Conservation (phyloP, 2,113 vertebrate species). For the Hylia prasina region DNA sequence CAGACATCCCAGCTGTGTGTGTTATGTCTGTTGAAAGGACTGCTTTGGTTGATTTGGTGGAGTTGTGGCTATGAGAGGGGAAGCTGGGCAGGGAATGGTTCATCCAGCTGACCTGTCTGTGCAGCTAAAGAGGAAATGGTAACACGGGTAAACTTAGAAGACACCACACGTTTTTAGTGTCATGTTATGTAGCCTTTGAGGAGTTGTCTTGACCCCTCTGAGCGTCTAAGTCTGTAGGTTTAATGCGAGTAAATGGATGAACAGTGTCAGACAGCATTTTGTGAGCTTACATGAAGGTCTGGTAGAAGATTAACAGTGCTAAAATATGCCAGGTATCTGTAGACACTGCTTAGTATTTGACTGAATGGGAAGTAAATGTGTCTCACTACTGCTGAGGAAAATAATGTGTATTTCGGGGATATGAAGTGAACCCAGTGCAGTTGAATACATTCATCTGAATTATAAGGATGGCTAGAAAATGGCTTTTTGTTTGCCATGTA, state of each 20-base stretch:
- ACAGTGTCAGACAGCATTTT: background rate
- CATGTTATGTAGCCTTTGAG: rapidly evolving
- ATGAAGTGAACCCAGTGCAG: background rate
- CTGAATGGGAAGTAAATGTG: background rate
- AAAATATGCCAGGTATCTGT: background rate
- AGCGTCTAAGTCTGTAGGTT: background rate
- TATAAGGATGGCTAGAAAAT: background rate
- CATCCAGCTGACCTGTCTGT: background rate
- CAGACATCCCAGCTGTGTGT: background rate
- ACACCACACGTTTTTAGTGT: background rate
- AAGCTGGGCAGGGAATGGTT: background rate
- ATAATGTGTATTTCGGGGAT: background rate
- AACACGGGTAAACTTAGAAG: rapidly evolving
- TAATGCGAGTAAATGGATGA: background rate
- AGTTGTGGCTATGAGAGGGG: background rate
- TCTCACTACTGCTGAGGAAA: background rate
- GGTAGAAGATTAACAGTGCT: background rate
- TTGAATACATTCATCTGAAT: background rate
- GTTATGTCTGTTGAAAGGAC: rapidly evolving
- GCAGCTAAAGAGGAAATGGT: background rate
- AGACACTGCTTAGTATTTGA: background rate
- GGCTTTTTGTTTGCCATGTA: background rate
- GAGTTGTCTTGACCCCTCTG: background rate
- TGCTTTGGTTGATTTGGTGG: background rate
- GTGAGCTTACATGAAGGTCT: background rate